Conservation (phyloP, 1,140 invertebrate species). For the Drosophila lacertosa region DNA sequence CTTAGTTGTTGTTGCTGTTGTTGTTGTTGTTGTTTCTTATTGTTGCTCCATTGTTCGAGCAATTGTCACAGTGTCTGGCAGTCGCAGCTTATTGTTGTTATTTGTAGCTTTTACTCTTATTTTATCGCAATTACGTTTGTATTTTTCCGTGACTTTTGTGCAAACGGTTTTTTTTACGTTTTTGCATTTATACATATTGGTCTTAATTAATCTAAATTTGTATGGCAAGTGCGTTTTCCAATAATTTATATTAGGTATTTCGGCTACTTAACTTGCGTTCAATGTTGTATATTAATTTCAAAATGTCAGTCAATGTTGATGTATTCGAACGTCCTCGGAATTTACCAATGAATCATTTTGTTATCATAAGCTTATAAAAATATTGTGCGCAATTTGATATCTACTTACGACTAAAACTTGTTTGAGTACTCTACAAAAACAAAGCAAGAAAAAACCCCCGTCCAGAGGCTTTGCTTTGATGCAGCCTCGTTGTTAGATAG, state of each 20-base stretch:
- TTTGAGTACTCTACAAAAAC: neutral
- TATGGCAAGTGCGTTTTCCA: conserved; percentile 55
- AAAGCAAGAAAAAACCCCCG: no score
- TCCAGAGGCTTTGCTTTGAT: neutral
- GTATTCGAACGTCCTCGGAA: conserved; percentile 22
- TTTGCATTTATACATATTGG: conserved; percentile 11
- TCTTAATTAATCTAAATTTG: conserved; percentile 57
- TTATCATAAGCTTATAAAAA: conserved; percentile 10
- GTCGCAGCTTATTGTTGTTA: conserved; percentile 18
- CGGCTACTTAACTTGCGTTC: neutral
- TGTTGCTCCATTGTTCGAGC: conserved; percentile 8
- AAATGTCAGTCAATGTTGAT: conserved; percentile 40
- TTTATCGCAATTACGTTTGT: conserved; percentile 38
- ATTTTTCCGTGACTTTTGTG: conserved; percentile 47
- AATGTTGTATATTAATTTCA: conserved; percentile 29
- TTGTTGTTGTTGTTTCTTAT: neutral
- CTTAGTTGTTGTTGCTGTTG: neutral
- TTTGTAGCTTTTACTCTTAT: conserved; percentile 28
- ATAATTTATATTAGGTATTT: conserved; percentile 25
- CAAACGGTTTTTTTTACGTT: neutral
- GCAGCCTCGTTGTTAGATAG: neutral
- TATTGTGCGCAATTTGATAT: neutral
- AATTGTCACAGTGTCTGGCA: neutral
- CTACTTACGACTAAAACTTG: neutral
- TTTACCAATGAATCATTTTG: conserved; percentile 27